Base-by-base conservation (phyloP, 2,113 vertebrate genomes). In the Trichomycterus rosablanca region DNA sequence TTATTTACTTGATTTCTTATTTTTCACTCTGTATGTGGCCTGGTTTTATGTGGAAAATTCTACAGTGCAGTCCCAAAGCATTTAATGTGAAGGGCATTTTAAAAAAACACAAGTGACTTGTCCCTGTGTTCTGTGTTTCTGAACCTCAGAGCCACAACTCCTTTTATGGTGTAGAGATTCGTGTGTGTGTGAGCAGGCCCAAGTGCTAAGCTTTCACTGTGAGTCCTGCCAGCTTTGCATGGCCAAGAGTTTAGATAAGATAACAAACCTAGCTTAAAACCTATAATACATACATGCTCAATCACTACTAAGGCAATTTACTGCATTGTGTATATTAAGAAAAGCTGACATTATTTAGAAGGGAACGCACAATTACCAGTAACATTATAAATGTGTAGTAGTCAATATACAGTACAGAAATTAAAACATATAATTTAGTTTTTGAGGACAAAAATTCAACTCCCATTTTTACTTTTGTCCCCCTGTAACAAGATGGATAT, bases 221-320 rank as follows among this genome's bases (percentile, higher is more conserved):
- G 49, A 78, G 78, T 74, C 19, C 72, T 78, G 78, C 86, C 87
- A 80, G 70, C 59, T 19, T 79, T 74, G 78, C 76, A 72, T 72
- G 77, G 68, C 81, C 74, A 71, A 70, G 69, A 83, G 79, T 80
- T 79, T 74, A 74, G 76, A 93, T 93, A 90, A 92, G 87, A 90
- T 88, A 88, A 76, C 72, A 67, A 60, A n/a, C 18, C 55, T 46
- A n/a, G 22, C 12, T 37, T 34, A 8, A 19, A 14, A 32, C 11
- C 51, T 35, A 40, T 32, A 30, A 59, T 18, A 52, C 20, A 23
- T 45, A 54, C 45, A 48, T 49, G n/a, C n/a, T n/a, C n/a, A n/a
- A n/a, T n/a, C n/a, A n/a, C n/a, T n/a, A n/a, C n/a, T n/a, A n/a
- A n/a, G n/a, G n/a, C n/a, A n/a, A n/a, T n/a, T n/a, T n/a, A n/a